A percentile compares a stretch with the other conserved stretches of the same genome.
Conservation (phyloP, 2,113 vertebrate genomes). For the Halichoerus grypus region DNA sequence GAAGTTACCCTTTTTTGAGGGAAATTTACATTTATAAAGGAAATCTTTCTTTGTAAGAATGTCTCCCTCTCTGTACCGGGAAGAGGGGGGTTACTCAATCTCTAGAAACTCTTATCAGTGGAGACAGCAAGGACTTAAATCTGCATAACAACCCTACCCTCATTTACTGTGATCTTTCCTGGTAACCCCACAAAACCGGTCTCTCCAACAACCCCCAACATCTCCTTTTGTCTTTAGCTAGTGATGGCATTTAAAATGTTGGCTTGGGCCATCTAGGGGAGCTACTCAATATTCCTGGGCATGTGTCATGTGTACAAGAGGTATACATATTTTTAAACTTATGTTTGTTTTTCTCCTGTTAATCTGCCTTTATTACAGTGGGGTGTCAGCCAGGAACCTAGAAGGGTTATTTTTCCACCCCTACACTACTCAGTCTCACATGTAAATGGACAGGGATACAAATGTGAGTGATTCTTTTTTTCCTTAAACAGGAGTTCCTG, state of each 20-base stretch:
- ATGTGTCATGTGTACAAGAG: neutral
- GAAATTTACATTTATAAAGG: neutral
- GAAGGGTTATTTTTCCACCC: neutral
- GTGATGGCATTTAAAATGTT: neutral
- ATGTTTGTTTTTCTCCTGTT: conserved; percentile 6
- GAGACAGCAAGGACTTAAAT: neutral
- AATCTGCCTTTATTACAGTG: neutral
- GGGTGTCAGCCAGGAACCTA: neutral
- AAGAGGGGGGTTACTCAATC: neutral
- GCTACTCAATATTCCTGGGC: neutral
- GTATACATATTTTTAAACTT: neutral
- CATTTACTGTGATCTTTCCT: neutral
- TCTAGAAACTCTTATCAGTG: neutral
- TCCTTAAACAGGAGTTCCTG: neutral
- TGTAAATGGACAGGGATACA: neutral
- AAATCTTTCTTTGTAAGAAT: neutral
- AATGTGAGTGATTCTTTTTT: conserved; percentile 25
- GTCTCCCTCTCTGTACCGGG: neutral
- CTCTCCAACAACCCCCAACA: neutral
- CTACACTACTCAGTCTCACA: neutral
- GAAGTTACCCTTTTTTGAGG: conserved; percentile 2
- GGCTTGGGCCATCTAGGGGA: neutral
- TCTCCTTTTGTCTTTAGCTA: neutral
- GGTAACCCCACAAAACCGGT: neutral
- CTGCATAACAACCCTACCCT: neutral